Conservation (phyloP, 2,888 invertebrate species). For the Rhamphomyia laevipes region DNA sequence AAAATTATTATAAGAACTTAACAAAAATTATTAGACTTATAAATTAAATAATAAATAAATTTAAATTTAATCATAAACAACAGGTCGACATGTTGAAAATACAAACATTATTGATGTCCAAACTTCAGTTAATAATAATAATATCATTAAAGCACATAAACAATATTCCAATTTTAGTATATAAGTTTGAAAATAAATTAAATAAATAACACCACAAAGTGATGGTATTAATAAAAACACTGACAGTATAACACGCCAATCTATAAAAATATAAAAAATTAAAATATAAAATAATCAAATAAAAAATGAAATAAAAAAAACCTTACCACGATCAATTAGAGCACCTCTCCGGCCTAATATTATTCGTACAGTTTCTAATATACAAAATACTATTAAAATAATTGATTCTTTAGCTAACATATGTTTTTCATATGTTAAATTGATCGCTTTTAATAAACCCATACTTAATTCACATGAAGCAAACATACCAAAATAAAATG, state of each 20-base stretch:
- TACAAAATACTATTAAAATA: slow-evolving; percentile 61
- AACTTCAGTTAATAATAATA: slow-evolving; percentile 55
- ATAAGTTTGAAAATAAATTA: slow-evolving; percentile 80
- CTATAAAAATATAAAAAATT: slow-evolving; percentile 40
- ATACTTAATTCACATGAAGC: slow-evolving; percentile 70
- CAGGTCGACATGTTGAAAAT: slow-evolving; percentile 47
- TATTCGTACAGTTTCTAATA: slow-evolving; percentile 71
- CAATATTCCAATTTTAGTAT: slow-evolving; percentile 79
- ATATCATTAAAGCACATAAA: slow-evolving; percentile 72
- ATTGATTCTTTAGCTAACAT: slow-evolving; percentile 68
- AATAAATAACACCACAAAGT: slow-evolving; percentile 69
- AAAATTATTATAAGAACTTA: no score
- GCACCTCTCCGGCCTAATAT: slow-evolving; percentile 70
- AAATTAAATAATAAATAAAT: not conserved
- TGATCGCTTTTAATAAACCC: slow-evolving; percentile 64
- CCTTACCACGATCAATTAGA: slow-evolving; percentile 31
- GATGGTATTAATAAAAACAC: slow-evolving; percentile 74
- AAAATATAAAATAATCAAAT: slow-evolving; percentile 6
- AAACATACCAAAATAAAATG: slow-evolving; percentile 79
- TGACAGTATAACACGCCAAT: slow-evolving; percentile 68
- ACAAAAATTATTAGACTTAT: no score
- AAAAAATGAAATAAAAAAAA: no score
- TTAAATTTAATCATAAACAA: slow-evolving; percentile 41
- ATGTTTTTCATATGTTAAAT: slow-evolving; percentile 64
- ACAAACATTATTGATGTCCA: slow-evolving; percentile 53